phyloP scores from a whole-genome alignment of 2,797 vertebrate species.

The Amblyopsis hoosieri region DNA sequence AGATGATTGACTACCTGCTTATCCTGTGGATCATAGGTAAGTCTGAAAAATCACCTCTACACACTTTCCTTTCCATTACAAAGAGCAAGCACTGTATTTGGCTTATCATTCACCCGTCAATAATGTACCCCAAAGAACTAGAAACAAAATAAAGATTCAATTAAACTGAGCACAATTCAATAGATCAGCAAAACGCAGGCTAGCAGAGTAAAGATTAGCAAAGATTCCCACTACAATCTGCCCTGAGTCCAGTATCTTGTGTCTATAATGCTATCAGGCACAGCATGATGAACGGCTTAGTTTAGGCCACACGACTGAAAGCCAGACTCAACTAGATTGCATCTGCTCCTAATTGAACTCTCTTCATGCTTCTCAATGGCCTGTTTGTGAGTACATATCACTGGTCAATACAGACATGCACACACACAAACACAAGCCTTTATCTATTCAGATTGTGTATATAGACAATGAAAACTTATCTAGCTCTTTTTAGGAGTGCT shows the following conservation, averaged over 20 bases:
- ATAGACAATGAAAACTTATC: conserved; percentile 32
- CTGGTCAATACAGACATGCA: not conserved
- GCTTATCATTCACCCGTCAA: conserved; percentile 11
- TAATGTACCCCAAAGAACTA: conserved; percentile 8
- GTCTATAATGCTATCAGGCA: conserved; percentile 52
- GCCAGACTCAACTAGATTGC: conserved; percentile 42
- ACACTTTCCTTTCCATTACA: not conserved
- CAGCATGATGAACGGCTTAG: conserved; percentile 47
- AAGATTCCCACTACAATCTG: conserved; percentile 31
- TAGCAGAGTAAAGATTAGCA: conserved; percentile 36
- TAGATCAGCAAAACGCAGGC: conserved; percentile 8
- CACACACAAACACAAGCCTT: conserved; percentile 1
- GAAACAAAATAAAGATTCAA: conserved; percentile 19
- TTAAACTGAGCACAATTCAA: conserved; percentile 24
- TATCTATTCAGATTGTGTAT: conserved; percentile 20
- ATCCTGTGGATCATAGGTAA: conserved; percentile 97
- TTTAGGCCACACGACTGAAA: conserved; percentile 41
- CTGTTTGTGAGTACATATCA: not conserved
- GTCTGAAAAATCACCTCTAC: conserved; percentile 34
- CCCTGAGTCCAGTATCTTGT: conserved; percentile 42
- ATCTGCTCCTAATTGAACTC: conserved; percentile 47
- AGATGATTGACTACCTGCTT: conserved; percentile 94
- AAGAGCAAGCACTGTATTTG: not conserved
- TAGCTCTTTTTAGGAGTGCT: conserved; percentile 22
- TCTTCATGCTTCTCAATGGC: conserved; percentile 18